phyloP scores from a whole-genome alignment of 92 coral and sea anemone genomes.

The Actinernus sp. region DNA sequence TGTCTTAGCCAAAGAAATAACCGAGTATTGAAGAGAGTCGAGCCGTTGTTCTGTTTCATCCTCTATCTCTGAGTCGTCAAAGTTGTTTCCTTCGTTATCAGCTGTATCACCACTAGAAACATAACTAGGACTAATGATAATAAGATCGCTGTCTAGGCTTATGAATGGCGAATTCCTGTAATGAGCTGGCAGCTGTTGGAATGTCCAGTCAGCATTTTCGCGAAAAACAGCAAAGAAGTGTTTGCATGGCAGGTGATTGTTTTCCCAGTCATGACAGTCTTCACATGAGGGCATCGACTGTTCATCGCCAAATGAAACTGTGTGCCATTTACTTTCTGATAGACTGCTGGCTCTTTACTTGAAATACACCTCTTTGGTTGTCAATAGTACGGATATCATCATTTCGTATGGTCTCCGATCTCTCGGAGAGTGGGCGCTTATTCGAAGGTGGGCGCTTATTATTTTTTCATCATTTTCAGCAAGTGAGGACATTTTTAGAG shows the following conservation, averaged over 20 bases:
- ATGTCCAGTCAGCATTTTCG: conserved; percentile 48
- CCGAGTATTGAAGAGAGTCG: too few relatives aligned
- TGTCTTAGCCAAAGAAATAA: conserved; percentile 15
- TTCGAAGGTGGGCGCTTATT: conserved; percentile 31
- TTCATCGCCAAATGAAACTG: conserved; percentile 19
- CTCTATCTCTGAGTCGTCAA: background rate
- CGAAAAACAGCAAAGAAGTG: conserved; percentile 48
- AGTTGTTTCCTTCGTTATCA: background rate
- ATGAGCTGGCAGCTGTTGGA: conserved; percentile 12
- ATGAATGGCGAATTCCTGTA: conserved; percentile 46
- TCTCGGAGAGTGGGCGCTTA: conserved; percentile 28
- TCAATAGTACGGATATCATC: conserved; percentile 17
- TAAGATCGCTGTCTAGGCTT: conserved; percentile 29
- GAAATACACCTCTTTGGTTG: conserved; percentile 6
- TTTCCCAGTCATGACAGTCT: conserved; percentile 44
- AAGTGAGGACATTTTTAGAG: background rate
- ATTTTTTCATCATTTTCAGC: conserved; percentile 39
- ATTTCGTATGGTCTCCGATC: conserved; percentile 13
- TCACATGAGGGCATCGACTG: conserved; percentile 33
- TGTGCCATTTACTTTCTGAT: background rate
- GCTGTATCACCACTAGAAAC: too few relatives aligned
- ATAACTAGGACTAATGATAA: too few relatives aligned
- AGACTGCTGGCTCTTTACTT: conserved; percentile 23
- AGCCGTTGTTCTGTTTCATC: too few relatives aligned
- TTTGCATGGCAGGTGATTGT: conserved; percentile 53